Base-by-base conservation (phyloP, 2,888 invertebrate species). In the Heliconius ismenius region DNA sequence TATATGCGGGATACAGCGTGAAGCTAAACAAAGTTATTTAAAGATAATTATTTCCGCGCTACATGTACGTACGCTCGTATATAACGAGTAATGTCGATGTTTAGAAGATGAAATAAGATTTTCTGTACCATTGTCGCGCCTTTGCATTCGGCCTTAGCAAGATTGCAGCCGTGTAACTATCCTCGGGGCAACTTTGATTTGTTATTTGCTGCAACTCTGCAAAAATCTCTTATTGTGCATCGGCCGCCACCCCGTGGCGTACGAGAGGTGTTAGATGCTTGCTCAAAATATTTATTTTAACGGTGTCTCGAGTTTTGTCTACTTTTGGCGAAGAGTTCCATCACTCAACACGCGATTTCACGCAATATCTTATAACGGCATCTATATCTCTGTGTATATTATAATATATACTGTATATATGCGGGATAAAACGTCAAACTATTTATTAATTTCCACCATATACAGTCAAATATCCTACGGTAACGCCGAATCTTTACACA, bases 161-260 rank as follows among this genome's bases (percentile, higher is more conserved):
- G 39, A 73, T 73, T 73, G 73, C 73, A 73, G 36, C 62, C 73
- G 39, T 73, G 73, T 73, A 43, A 62, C 73, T 62, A 62, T 62
- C 73, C 73, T 73, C 60, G 26, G 73, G 73, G 73, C 43, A 62
- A 73, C 73, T 73, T 73, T 73, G 73, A 73, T 73, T 73, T 73
- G 73, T 73, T 73, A 26, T 73, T 60, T 73, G 62, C 73, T 62
- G 60, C 73, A 62, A 73, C 69, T 54, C 43, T 54, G 54, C 69
- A 26, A 49, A 26, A 3, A 62, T 62, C 26, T 24, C 6, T 28
- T 54, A 73, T 73, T 62, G 62, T 62, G 62, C 73, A 73, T 73
- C 73, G 39, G 36, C 28, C 36, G n/a, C 39, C 73, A 6, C 36
- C 58, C 60, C 36, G 54, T 21, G 6, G n/a, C 1, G n/a, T 10